A percentile compares a stretch with the other conserved stretches of the same genome.
phyloP scores from a whole-genome alignment of 1,140 invertebrate species.

The Drosophila jambulina region DNA sequence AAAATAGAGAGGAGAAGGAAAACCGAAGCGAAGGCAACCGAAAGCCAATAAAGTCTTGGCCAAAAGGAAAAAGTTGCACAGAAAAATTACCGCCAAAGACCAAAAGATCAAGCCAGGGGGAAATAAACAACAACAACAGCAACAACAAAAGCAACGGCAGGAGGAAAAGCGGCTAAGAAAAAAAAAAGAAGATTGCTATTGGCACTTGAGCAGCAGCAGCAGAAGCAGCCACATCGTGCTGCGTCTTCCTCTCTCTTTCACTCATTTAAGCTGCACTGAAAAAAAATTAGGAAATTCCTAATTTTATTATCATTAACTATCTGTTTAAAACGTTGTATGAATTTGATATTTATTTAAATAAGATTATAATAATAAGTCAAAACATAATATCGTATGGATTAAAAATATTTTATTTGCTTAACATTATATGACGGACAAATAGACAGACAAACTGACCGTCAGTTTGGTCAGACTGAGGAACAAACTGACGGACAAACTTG shows the following conservation, averaged over 20 bases:
- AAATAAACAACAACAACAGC: slow-evolving; percentile 72
- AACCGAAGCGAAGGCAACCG: slow-evolving; percentile 38
- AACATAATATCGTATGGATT: too few species aligned
- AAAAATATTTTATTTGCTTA: neutral
- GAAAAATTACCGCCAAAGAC: slow-evolving; percentile 83
- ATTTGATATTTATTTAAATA: too few species aligned
- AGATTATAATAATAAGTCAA: too few species aligned
- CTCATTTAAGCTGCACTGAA: slow-evolving; percentile 43
- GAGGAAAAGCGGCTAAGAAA: slow-evolving; percentile 56
- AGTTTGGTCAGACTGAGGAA: neutral
- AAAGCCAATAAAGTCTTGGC: slow-evolving; percentile 69
- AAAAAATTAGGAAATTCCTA: too few species aligned
- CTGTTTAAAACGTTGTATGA: too few species aligned
- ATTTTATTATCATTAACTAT: too few species aligned
- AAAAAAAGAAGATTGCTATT: slow-evolving; percentile 74
- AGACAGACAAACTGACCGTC: neutral
- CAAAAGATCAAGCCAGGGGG: slow-evolving; percentile 79
- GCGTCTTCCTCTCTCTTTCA: slow-evolving; percentile 48
- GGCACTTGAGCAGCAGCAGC: slow-evolving; percentile 67
- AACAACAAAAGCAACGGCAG: slow-evolving; percentile 60
- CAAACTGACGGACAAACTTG: neutral
- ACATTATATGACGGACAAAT: neutral
- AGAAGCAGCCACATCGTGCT: slow-evolving; percentile 66
- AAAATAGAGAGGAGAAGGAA: slow-evolving; percentile 65
- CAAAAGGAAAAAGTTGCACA: slow-evolving; percentile 64